phyloP scores from a whole-genome alignment of 2,113 vertebrate species.

The Oriolus oriolus region DNA sequence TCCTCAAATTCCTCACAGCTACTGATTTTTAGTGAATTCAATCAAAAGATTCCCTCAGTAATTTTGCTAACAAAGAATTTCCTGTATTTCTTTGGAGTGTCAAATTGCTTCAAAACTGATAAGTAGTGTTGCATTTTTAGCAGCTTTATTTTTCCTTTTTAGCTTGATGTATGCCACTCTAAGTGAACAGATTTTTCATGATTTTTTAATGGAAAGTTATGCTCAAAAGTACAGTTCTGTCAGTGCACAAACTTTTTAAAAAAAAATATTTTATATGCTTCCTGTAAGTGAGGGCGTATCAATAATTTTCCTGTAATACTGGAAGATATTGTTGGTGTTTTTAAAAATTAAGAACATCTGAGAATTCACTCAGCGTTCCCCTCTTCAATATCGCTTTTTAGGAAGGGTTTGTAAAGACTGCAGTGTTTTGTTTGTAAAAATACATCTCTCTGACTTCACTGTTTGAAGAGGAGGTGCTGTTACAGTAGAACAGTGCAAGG shows the following conservation, averaged over 20 bases:
- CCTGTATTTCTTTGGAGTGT: not conserved
- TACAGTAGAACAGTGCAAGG: not conserved
- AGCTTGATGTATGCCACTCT: not conserved
- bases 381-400: not conserved
- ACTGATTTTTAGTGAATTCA: not conserved
- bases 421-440: not conserved
- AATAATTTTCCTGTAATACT: not conserved
- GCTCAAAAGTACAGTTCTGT: not conserved
- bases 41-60: not conserved
- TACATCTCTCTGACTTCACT: not conserved
- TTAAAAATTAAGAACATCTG: not conserved
- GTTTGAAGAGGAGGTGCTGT: not conserved
- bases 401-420: not conserved
- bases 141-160: not conserved
- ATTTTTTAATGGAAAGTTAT: not conserved
- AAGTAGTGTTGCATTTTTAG: not conserved
- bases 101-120: not conserved
- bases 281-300: not conserved
- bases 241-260: not conserved
- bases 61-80: conserved; percentile 2
- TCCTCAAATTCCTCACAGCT: not conserved
- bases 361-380: not conserved
- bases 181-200: not conserved
- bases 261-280: not conserved
- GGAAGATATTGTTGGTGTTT: not conserved